phyloP scores from a whole-genome alignment of 2,888 invertebrate genomes.

The Rhagium mordax region DNA sequence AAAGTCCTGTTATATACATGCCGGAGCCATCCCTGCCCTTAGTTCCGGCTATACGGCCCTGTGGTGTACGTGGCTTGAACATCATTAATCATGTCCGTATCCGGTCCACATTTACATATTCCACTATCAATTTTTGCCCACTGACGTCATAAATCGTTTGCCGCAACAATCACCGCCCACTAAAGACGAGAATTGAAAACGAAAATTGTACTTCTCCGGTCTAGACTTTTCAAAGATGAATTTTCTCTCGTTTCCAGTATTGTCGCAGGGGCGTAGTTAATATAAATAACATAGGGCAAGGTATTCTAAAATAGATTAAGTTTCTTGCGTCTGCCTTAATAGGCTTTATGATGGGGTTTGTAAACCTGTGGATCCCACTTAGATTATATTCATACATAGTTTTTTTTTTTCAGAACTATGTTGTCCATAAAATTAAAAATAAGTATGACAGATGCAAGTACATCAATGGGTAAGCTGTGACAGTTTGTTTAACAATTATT shows the following conservation, averaged over 20 bases:
- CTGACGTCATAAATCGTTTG: constrained; percentile 63
- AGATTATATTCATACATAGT: not conserved
- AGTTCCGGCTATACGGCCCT: constrained; percentile 9
- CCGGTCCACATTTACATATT: constrained; percentile 63
- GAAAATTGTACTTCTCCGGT: constrained; percentile 33
- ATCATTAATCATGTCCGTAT: constrained; percentile 60
- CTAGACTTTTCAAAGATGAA: constrained; percentile 2
- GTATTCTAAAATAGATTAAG: not conserved
- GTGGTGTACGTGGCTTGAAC: constrained; percentile 47
- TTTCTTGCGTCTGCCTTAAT: not conserved
- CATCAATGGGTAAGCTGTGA: too few species aligned
- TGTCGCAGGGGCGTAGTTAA: not conserved
- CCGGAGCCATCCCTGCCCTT: not conserved
- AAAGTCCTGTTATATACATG: constrained; percentile 19
- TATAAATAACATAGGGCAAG: not conserved
- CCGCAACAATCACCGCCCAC: constrained; percentile 55
- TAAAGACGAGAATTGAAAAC: constrained; percentile 53
- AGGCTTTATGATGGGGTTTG: not conserved
- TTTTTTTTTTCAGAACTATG: not conserved
- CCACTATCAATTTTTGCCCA: constrained; percentile 64
- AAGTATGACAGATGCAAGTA: too few species aligned
- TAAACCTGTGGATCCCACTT: not conserved
- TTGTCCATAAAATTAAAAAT: not conserved
- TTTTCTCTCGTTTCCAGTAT: not conserved
- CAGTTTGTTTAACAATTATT: too few species aligned